Base-by-base conservation (phyloP, 2,113 vertebrate species). In the Chionis minor region DNA sequence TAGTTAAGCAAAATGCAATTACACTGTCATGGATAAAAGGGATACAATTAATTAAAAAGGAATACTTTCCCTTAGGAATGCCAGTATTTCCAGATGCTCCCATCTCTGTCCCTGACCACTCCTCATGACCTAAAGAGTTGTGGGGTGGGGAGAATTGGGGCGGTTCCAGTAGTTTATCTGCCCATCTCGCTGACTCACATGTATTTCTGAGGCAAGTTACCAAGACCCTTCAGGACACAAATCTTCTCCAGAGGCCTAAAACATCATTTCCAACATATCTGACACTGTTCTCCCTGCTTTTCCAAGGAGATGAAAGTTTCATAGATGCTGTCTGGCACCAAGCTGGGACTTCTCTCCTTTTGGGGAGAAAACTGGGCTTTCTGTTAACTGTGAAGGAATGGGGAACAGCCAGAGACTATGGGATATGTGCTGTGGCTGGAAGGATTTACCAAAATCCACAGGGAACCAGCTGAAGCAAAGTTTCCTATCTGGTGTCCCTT, bases 21-120 rank as follows among this genome's bases (percentile, higher is more conserved):
- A 92, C 85, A 91, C 58, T 97, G 94, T 89, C 94, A 45, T 78
- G 95, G 94, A 97, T 97, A 97, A 97, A 98, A 97, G 94, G 96
- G 71, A 96, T 93, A 81, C 86, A 88, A 95, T 97, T 97, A 97
- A 98, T 97, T 97, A 97, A 97, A 97, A 97, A 95, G 74, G 47
- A 96, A 81, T 83, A 51, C 73, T 97, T 96, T 88, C 79, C 83
- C 73, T 67, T 28, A 69, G 83, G 81, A 96, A 65, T 62, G 18
- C 26, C 28, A 54, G 55, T 56, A 22, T 79, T 96, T 96, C 49
- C 75, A 95, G 85, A 72, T 63, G 74, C 8, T 94, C 40, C 61
- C n/a, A 17, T 74, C 14, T 67, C 42, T 4, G 14, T 47, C 40
- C 75, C 83, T 70, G 35, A 93, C 45, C 22, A 32, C 14, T 86